phyloP scores from a whole-genome alignment of 2,888 invertebrate species.

The Trissoscelio sp. region DNA sequence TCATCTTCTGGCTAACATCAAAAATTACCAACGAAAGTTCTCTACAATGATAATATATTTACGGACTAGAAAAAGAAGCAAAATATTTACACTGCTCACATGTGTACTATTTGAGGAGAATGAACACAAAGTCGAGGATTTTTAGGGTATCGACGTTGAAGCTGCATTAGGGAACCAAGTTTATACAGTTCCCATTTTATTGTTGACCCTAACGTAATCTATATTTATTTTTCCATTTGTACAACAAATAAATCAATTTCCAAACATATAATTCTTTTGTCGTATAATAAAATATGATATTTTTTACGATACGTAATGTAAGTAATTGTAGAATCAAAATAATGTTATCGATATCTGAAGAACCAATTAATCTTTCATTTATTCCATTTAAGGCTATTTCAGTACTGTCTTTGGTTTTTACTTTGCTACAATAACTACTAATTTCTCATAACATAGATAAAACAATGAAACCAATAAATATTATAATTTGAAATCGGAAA shows the following conservation, averaged over 20 bases:
- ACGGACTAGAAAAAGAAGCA: neutral
- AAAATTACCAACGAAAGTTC: conserved; percentile 6
- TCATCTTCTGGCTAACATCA: neutral
- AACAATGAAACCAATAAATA: conserved; percentile 4
- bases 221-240: neutral
- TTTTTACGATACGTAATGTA: no score
- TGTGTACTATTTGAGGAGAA: neutral
- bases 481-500: conserved; percentile 13
- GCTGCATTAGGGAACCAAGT: conserved; percentile 13
- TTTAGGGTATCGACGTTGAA: conserved; percentile 5
- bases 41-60: neutral
- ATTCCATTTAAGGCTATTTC: no score
- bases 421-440: neutral
- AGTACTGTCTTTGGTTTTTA: no score
- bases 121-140: conserved; percentile 26
- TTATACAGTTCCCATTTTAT: conserved; percentile 22
- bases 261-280: no score
- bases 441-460: conserved; percentile 10
- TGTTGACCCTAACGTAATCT: conserved; percentile 24
- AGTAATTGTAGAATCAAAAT: no score
- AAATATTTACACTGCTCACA: conserved; percentile 19
- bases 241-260: conserved; percentile 6
- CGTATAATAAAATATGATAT: no score
- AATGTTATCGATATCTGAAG: no score
- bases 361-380: no score